A percentile compares a stretch with the other conserved stretches of the same genome.
phyloP scores from a whole-genome alignment of 2,797 vertebrate genomes.

The Coluber constrictor region DNA sequence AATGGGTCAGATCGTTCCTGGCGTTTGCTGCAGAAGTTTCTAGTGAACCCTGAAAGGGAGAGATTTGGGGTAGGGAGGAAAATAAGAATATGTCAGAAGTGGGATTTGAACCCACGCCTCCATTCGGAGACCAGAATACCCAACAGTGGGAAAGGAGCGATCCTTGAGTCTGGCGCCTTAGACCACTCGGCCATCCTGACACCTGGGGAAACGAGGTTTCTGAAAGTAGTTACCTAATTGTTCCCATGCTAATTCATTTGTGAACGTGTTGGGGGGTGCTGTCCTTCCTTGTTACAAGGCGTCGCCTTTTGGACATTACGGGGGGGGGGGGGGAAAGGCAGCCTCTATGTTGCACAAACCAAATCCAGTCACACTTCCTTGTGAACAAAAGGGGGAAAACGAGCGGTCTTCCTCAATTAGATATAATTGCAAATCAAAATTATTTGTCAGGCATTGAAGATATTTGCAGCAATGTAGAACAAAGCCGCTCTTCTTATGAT shows the following conservation, averaged over 20 bases:
- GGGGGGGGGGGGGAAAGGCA: too few relatives aligned
- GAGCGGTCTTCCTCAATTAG: too few relatives aligned
- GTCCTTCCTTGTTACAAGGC: not conserved
- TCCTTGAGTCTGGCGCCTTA: constrained; percentile 69
- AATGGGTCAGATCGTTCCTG: not conserved
- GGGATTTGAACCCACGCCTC: constrained; percentile 69
- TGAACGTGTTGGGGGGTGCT: fast-evolving
- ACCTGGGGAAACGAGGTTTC: fast-evolving
- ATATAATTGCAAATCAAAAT: not conserved
- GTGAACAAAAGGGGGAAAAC: not conserved
- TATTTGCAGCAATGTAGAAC: not conserved
- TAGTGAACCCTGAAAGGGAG: not conserved
- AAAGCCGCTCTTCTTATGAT: not conserved
- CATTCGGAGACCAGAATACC: constrained; percentile 67
- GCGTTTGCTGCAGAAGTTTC: not conserved
- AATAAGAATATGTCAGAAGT: constrained; percentile 64
- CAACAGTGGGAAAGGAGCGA: fast-evolving
- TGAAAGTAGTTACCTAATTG: not conserved
- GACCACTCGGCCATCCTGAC: constrained; percentile 70
- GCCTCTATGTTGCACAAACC: not conserved
- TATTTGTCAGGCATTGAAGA: not conserved
- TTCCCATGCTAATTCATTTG: not conserved
- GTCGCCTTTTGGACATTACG: not conserved
- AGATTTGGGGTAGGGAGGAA: too few relatives aligned
- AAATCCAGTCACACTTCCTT: not conserved